Base-by-base conservation (phyloP, 2,888 invertebrate genomes). In the Rhynchonema sp. region DNA sequence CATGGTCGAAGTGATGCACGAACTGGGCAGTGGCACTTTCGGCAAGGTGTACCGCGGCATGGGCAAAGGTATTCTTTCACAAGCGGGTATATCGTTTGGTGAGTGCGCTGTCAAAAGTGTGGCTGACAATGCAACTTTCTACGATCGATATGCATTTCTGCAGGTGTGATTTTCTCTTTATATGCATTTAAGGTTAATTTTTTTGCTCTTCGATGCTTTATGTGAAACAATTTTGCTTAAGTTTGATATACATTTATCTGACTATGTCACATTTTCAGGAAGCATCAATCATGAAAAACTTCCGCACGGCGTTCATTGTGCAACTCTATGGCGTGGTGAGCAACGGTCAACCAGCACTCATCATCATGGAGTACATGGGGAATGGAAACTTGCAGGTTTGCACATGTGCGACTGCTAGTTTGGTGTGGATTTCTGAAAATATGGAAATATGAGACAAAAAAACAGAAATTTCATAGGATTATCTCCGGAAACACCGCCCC, bases 281-380 rank as follows among this genome's bases (percentile, higher is more conserved):
- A 46, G 62, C 61, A 9, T 49, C 56, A 54, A 46, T 60, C 53
- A 29, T 55, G 59, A 62, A 64, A 46, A 23, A 54, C 20, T 57
- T 57, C 25, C 20, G 46, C 57, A 57, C 59, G 57, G 46, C 46
- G n/a, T 46, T 58, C 55, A 59, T 63, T n/a, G 91, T 94, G 1
- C 83, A 83, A 59, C 78, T 94, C 65, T 76, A 92, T 67, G 61
- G 61, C 29, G 91, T 94, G 46, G 90, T 92, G 60, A 90, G 91
- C 0, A 82, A 84, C 63, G 86, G 86, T 1, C 87, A 87, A 74
- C 92, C 92, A 56, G 87, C 88, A 0, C 80, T 87, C 58, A 91
- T 94, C 1, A 82, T 94, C 49, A 94, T 96, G 92, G 94, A 96
- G 76, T 79, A 94, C 61, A 94, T 96, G 94, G 83, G 83, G 62